Conservation (phyloP, 1,140 invertebrate species). For the Condylostylus longicornis region DNA sequence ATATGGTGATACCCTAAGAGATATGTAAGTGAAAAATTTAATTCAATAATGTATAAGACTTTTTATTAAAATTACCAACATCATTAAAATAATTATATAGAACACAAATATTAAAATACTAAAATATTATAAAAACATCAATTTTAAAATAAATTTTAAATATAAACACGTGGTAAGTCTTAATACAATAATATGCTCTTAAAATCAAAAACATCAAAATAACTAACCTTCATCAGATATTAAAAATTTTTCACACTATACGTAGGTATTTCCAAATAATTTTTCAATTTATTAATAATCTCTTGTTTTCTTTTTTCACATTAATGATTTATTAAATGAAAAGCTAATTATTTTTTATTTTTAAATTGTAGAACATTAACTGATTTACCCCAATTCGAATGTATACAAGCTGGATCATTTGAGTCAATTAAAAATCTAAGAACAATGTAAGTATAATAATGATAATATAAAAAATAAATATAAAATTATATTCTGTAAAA, state of each 20-base stretch:
- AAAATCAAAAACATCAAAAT: no score
- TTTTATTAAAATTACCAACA: not conserved
- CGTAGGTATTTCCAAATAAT: not conserved
- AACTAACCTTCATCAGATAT: no score
- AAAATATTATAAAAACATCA: no score
- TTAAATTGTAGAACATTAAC: slow-evolving; percentile 27
- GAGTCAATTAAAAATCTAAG: slow-evolving; percentile 31
- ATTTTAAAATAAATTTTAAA: no score
- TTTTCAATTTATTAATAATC: slow-evolving; percentile 1
- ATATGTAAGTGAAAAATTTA: slow-evolving; percentile 20
- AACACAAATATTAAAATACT: not conserved
- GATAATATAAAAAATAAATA: no score
- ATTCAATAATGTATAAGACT: not conserved
- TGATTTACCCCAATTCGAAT: slow-evolving; percentile 30
- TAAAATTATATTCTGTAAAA: no score
- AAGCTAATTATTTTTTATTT: not conserved
- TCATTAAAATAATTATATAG: not conserved
- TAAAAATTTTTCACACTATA: no score
- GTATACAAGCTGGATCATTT: slow-evolving; percentile 35
- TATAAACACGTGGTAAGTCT: no score
- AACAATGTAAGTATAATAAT: slow-evolving; percentile 34
- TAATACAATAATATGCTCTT: no score
- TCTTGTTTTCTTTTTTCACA: not conserved
- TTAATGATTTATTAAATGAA: no score
- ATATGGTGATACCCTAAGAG: slow-evolving; percentile 19